Conservation (phyloP, 2,113 vertebrate genomes). For the Thalassoma bifasciatum region DNA sequence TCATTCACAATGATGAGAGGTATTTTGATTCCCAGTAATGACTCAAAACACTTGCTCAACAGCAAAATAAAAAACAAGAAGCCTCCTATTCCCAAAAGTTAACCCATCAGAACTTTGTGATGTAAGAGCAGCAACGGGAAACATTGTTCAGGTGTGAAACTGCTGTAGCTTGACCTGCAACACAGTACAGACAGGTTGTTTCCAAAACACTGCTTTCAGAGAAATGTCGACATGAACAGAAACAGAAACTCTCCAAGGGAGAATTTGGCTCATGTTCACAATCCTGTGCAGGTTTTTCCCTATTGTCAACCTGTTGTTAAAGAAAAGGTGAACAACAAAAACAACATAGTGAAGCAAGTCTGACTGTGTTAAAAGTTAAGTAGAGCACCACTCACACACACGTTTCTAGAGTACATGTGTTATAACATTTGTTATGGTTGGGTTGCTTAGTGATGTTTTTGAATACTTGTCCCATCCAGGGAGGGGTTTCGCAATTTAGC, state of each 20-base stretch:
- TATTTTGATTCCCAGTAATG: conserved; percentile 19
- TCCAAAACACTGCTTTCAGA: conserved; percentile 38
- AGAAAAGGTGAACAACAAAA: background rate
- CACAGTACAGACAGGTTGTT: conserved; percentile 29
- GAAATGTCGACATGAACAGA: conserved; percentile 32
- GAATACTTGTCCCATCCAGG: too few species aligned
- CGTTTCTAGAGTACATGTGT: background rate
- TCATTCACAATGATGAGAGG: background rate
- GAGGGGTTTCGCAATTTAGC: too few species aligned
- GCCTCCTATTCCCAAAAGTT: conserved; percentile 34
- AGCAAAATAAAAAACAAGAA: conserved; percentile 71
- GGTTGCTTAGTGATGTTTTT: too few species aligned
- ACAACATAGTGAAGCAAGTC: background rate
- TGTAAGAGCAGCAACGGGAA: conserved; percentile 30
- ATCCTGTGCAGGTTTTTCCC: background rate
- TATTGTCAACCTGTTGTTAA: background rate
- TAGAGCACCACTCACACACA: background rate
- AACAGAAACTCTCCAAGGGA: conserved; percentile 37
- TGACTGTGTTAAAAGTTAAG: background rate
- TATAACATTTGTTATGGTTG: too few species aligned
- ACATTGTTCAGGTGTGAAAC: conserved; percentile 57
- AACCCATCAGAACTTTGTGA: conserved; percentile 12
- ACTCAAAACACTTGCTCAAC: background rate
- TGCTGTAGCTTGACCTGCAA: conserved; percentile 44
- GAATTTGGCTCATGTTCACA: conserved; percentile 3